Conservation (phyloP, 2,113 vertebrate genomes). For the Nicator chloris region DNA sequence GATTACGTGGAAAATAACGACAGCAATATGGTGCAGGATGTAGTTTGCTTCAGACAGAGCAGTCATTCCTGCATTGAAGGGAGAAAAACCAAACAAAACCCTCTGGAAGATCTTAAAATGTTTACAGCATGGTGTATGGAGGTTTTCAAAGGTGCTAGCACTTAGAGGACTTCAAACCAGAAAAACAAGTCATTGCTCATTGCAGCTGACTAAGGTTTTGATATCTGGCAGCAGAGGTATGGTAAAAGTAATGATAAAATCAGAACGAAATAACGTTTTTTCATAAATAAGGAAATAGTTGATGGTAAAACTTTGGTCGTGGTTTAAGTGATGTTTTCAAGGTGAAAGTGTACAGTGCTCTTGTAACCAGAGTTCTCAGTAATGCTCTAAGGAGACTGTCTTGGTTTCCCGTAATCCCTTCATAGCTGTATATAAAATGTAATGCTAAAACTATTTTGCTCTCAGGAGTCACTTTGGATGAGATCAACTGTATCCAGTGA, state of each 20-base stretch:
- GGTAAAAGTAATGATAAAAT: background rate
- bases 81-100: background rate
- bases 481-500: slow-evolving; percentile 67
- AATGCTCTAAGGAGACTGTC: slow-evolving; percentile 38
- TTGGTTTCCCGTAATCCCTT: slow-evolving; percentile 66
- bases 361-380: slow-evolving; percentile 5
- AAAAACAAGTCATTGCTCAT: background rate
- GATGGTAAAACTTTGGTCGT: background rate
- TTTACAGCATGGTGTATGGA: background rate
- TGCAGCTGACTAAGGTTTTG: background rate
- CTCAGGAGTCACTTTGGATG: slow-evolving; percentile 67
- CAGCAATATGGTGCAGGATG: slow-evolving; percentile 13
- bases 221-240: background rate
- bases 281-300: background rate
- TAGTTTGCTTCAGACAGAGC: slow-evolving; percentile 33
- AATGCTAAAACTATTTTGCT: slow-evolving; percentile 71
- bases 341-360: background rate
- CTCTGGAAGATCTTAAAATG: background rate
- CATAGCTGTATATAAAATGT: slow-evolving; percentile 73
- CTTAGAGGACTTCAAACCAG: background rate
- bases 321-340: background rate
- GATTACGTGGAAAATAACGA: background rate
- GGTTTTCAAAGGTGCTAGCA: background rate
- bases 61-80: background rate
- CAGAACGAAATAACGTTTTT: background rate